Base-by-base conservation (phyloP, 2,113 vertebrate species). In the Lepidiolamprologus cunningtoni region DNA sequence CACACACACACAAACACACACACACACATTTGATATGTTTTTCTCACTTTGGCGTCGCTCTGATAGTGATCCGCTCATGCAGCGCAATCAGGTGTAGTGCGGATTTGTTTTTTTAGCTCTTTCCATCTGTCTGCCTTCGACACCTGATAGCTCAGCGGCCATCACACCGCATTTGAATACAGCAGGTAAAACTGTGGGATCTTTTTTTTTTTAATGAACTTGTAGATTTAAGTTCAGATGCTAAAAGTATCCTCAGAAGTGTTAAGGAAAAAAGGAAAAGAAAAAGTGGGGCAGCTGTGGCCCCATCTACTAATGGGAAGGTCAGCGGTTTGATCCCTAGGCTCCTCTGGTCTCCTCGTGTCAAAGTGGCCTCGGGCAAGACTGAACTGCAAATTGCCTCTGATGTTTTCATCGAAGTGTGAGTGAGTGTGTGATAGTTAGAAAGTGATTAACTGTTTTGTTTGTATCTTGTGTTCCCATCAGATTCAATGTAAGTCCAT, bases 51-150 rank as follows among this genome's bases (percentile, higher is more conserved):
- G 57, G 33, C 14, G 55, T 63, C 10, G 16, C 66, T 57, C 35
- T 3, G 5, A 37, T 58, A 42, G 40, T 17, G 14, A 21, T 21
- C n/a, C 21, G 10, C 33, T 86, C 86, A 90, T 5, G 40, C 55
- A 35, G 89, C 0, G 55, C 37, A 66, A 73, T 89, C 84, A 86
- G 85, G 54, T 81, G 71, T 45, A 83, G 66, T 10, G 58, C 33
- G 11, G 82, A 76, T 86, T 79, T 66, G 61, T 8, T 66, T 37
- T 81, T 78, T 58, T 63, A 7, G 1, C 28, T 52, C 17, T 23
- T 66, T 89, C 71, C 88, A 89, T 90, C 84, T 85, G 81, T 84
- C 63, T 35, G n/a, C 81, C 82, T 84, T 54, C 17, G 13, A 54
- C 57, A 57, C 23, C 52, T 81, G 17, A 78, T 63, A 28, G n/a